Percentiles rank a stretch among this genome's conserved stretches.
These are phyloP conservation scores for Zaprionus kolodkinae DNA, from an alignment of 1,140 invertebrate species.

Conservation along the genomic window DNA sequence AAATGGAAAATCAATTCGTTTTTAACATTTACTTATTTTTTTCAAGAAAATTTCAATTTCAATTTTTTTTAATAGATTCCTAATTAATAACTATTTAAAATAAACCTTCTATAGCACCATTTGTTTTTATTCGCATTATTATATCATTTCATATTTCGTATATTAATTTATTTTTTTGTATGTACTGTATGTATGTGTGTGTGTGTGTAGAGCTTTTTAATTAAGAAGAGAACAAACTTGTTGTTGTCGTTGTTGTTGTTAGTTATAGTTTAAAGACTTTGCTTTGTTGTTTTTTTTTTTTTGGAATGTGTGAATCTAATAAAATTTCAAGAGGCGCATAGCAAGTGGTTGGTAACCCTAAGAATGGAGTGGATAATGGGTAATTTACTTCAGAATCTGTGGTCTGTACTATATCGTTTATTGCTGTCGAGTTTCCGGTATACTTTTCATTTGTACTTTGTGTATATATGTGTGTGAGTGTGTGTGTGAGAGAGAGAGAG, in stretches of 20 bases:
- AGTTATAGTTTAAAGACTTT: conserved; percentile 72
- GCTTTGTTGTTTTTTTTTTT: conserved; percentile 80
- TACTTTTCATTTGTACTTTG: conserved; percentile 77
- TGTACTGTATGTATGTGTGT: conserved; percentile 32
- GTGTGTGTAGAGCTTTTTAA: conserved; percentile 38
- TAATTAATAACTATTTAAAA: conserved; percentile 79
- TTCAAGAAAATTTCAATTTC: conserved; percentile 23
- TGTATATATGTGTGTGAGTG: conserved; percentile 25
- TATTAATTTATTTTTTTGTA: conserved; percentile 49
- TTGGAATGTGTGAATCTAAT: conserved; percentile 81
- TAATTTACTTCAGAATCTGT: conserved; percentile 24
- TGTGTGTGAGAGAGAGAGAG: conserved; percentile 10
- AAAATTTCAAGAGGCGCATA: conserved; percentile 50
- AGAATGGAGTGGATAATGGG: not conserved
- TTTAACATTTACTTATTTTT: conserved; percentile 73
- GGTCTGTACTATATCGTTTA: conserved; percentile 23
- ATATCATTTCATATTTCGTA: conserved; percentile 37
- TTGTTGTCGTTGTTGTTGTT: conserved; percentile 53
- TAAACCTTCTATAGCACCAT: conserved; percentile 84
- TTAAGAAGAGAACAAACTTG: conserved; percentile 47
- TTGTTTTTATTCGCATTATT: conserved; percentile 80
- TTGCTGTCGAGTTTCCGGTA: conserved; percentile 32
- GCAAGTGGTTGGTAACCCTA: conserved; percentile 37
- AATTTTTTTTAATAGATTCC: conserved; percentile 57
- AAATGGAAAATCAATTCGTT: conserved; percentile 59